Base-by-base conservation (phyloP, 2,113 vertebrate genomes). In the Spizaetus ornatus region DNA sequence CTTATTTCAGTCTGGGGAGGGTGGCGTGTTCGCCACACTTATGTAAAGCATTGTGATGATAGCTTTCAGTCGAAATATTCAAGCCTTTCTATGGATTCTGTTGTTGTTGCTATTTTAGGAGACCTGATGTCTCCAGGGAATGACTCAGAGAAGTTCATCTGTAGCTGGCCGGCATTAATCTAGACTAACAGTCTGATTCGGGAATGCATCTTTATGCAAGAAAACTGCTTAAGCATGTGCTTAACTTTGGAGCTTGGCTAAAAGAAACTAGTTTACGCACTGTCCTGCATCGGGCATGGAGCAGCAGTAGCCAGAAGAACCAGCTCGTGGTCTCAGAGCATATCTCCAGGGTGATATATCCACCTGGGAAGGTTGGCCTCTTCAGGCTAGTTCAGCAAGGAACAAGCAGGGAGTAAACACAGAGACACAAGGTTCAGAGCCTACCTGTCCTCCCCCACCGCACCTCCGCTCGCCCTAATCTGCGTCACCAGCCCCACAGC, bases 51-150 rank as follows among this genome's bases (percentile, higher is more conserved):
- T 67, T 93, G 72, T 89, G 95, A 86, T 86, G 47, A 19, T 66
- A 62, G 83, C 86, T 88, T 65, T 79, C 83, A 53, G 83, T 38
- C 4, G 32, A 89, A 92, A 92, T 91, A 89, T 79, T 76, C 73
- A 45, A 73, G 85, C 76, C 73, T 94, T 95, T 97, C 93, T 70
- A 58, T 50, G 65, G 90, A 70, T 91, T 91, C 80, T 82, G 92
- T 93, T 95, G 63, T 88, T 96, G 95, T 87, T 97, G 70, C 96
- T 97, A 96, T 97, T 97, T 97, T 97, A 87, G 66, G 93, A 84
- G 87, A 93, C 91, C 84, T 89, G 91, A 92, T 97, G 94, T 95
- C 94, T 96, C 83, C 7, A 15, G 66, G 70, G 83, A 53, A 96
- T 96, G 96, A 97, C 91, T 97, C 96, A 97, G 50, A 96, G 80